Conservation (phyloP, 2,797 vertebrate species). For the Acrossocheilus wenchowensis region DNA sequence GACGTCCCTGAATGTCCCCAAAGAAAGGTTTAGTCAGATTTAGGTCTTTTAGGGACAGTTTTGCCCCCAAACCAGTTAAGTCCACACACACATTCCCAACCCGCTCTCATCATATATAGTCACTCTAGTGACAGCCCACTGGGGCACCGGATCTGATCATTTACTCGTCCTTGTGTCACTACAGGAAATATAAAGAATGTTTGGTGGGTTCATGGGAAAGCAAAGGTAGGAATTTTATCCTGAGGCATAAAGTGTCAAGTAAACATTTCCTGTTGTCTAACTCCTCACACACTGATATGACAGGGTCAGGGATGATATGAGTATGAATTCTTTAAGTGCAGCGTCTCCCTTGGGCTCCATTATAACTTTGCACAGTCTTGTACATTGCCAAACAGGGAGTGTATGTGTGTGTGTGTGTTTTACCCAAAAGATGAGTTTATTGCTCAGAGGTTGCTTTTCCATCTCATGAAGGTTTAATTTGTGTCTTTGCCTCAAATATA, state of each 20-base stretch:
- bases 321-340: neutral
- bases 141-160: neutral
- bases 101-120: neutral
- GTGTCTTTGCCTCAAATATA: neutral
- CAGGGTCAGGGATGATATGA: conserved; percentile 8
- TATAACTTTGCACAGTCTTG: neutral
- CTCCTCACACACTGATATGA: neutral
- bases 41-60: neutral
- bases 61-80: neutral
- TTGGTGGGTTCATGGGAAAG: conserved; percentile 10
- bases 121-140: neutral
- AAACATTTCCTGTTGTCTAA: conserved; percentile 47
- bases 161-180: neutral
- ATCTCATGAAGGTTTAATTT: conserved; percentile 2
- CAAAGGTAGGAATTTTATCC: conserved; percentile 19
- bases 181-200: conserved; percentile 23
- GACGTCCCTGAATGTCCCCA: no score
- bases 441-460: neutral
- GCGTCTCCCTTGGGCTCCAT: neutral
- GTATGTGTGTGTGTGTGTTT: neutral
- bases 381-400: neutral
- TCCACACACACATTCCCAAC: neutral
- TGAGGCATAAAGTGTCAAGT: conserved; percentile 11
- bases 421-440: neutral
- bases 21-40: neutral